Conservation (phyloP, 1,140 invertebrate species). For the Drosophila parabipectinata region DNA sequence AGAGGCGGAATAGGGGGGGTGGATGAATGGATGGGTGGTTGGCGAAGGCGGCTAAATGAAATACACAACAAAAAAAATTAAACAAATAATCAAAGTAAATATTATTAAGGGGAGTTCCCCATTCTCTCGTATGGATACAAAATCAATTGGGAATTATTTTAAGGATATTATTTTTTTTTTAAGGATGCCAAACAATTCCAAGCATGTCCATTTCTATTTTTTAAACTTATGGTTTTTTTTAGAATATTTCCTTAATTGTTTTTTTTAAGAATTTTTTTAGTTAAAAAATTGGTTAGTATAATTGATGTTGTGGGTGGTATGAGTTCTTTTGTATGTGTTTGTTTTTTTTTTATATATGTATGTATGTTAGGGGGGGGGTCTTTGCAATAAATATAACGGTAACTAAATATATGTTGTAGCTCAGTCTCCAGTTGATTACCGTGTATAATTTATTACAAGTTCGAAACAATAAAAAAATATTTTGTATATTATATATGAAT, state of each 20-base stretch:
- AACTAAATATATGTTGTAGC: slow-evolving; percentile 83
- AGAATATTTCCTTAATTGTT: too few species aligned
- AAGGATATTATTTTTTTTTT: background rate
- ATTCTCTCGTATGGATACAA: slow-evolving; percentile 16
- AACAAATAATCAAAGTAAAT: slow-evolving; percentile 56
- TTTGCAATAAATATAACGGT: slow-evolving; percentile 79
- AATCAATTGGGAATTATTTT: slow-evolving; percentile 43
- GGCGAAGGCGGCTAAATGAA: slow-evolving; percentile 44
- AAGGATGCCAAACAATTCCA: slow-evolving; percentile 24
- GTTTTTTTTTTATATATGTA: slow-evolving; percentile 3
- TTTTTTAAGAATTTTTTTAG: background rate
- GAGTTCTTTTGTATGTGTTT: background rate
- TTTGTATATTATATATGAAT: slow-evolving; percentile 43
- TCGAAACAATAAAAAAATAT: slow-evolving; percentile 59
- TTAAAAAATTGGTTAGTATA: slow-evolving; percentile 20
- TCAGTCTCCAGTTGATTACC: slow-evolving; percentile 83
- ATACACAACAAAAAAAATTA: slow-evolving; percentile 60
- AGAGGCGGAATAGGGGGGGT: background rate
- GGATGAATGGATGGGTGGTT: background rate
- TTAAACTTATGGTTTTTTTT: slow-evolving; percentile 11
- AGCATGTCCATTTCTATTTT: slow-evolving; percentile 18
- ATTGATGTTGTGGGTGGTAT: slow-evolving; percentile 7
- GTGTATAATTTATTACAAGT: slow-evolving; percentile 70
- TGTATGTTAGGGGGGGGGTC: slow-evolving; percentile 3
- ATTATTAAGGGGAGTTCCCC: slow-evolving; percentile 17